Conservation (phyloP, 2,113 vertebrate species). For the Nicator chloris region DNA sequence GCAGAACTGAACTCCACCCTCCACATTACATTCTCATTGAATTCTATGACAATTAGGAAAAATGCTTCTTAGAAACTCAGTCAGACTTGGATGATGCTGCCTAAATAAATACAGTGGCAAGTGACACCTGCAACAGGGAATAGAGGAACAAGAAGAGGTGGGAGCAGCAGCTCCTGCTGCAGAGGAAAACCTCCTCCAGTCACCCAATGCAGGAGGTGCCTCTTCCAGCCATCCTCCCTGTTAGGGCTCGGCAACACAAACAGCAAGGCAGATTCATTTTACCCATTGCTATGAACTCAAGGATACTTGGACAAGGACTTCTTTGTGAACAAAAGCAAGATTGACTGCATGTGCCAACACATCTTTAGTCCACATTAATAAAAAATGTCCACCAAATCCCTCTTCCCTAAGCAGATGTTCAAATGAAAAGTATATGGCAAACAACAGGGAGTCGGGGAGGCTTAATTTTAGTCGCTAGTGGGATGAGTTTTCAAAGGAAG, state of each 20-base stretch:
- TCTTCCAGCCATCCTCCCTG: not conserved
- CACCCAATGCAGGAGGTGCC: not conserved
- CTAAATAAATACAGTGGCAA: not conserved
- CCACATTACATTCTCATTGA: not conserved
- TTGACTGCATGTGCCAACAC: not conserved
- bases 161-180: not conserved
- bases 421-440: not conserved
- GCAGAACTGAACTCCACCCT: not conserved
- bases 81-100: not conserved
- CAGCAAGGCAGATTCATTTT: not conserved
- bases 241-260: rapidly evolving
- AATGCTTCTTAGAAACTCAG: not conserved
- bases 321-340: not conserved
- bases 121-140: not conserved
- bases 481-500: not conserved
- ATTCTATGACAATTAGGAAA: not conserved
- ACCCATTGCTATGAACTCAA: not conserved
- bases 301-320: not conserved
- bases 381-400: not conserved
- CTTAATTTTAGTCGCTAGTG: not conserved
- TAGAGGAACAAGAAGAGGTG: not conserved
- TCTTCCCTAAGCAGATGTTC: not conserved
- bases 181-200: not conserved
- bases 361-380: not conserved
- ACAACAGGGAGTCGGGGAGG: not conserved